These are phyloP conservation scores for Haliclystus octoradiatus DNA, from an alignment of 30 jellyfish, hydroid and myxozoan species.

Conservation along the genomic window DNA sequence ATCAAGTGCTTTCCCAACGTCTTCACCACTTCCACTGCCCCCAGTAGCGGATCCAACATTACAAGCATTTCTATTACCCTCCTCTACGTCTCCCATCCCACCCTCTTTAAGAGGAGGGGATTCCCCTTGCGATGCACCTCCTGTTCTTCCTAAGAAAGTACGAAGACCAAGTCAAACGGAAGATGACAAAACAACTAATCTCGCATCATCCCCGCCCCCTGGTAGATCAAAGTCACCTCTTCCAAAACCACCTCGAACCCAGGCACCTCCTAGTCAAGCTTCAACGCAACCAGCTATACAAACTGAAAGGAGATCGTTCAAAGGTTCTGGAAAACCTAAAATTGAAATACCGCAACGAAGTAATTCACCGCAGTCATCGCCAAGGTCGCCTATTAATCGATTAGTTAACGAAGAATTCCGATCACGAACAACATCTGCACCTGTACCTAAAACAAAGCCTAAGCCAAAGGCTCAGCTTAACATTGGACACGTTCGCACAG, in stretches of 20 bases:
- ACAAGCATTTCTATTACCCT: slow-evolving; percentile 17
- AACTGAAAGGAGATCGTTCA: neutral
- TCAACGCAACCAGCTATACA: slow-evolving; percentile 24
- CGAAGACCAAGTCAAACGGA: slow-evolving; percentile 4
- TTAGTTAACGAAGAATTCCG: neutral
- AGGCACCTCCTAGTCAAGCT: slow-evolving; percentile 13
- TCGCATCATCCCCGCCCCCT: slow-evolving; percentile 15
- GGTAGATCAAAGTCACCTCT: slow-evolving; percentile 2
- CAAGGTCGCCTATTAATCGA: neutral
- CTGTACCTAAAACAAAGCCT: slow-evolving; percentile 68
- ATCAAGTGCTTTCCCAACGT: neutral
- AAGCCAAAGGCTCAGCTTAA: slow-evolving; percentile 46
- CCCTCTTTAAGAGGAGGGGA: slow-evolving; percentile 23
- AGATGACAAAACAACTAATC: neutral
- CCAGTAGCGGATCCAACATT: slow-evolving; percentile 26
- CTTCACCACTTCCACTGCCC: slow-evolving; percentile 46
- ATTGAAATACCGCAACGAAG: neutral
- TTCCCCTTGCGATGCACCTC: slow-evolving; percentile 10
- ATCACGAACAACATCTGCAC: slow-evolving; percentile 29
- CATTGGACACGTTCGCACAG: slow-evolving; percentile 68
- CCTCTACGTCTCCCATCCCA: slow-evolving; percentile 43
- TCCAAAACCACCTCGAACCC: slow-evolving; percentile 1
- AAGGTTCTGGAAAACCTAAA: neutral
- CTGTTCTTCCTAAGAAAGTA: slow-evolving; percentile 25
- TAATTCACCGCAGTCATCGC: neutral